Base-by-base conservation (phyloP, 2,797 vertebrate species). In the Buphagus erythrorhynchus region DNA sequence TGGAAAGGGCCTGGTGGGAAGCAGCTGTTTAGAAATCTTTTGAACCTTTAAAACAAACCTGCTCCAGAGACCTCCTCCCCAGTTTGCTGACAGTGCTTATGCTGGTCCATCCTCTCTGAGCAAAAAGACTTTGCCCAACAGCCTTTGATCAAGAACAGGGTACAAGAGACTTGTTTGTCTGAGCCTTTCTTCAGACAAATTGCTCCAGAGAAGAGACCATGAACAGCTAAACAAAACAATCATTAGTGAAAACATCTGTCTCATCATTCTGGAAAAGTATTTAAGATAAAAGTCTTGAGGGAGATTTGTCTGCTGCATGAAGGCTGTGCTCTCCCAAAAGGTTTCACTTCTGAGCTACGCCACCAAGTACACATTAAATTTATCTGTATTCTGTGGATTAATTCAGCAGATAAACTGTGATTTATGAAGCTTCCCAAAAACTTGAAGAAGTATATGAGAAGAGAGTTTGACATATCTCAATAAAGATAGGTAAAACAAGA, bases 61-160 rank as follows among this genome's bases (percentile, higher is more conserved):
- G 10, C 26, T 36, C 8, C 21, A 42, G 33, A 66, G 45, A 20
- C 36, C 46, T 52, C 29, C 48, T 76, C 28, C 42, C 14, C 31
- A 11, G 17, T 29, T 72, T 77, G n/a, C n/a, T 59, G 0, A 11
- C 0, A 0, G 28, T 36, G 36, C 33, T 82, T 42, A 2, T 11
- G 14, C n/a, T 59, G 35, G 7, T 46, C 48, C 46, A 5, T 19
- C 29, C 43, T 66, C 26, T 72, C 54, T 36, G 51, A 24, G 52
- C 40, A 29, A 25, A 75, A 69, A 15, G 52, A 28, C 55, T 72
- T 67, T 65, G 13, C 36, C 24, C 43, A 45, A 16, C 16, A 46
- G 42, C 24, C 20, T 65, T 57, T 74, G 13, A 36, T 42, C 57
- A 58, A 38, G 72, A 61, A 17, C 7, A 2, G 16, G 9, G 11